Evolutionary conservation across 1,140 invertebrate genomes (phyloP).

Genomic region (Drosophila kanapiae): DNA sequence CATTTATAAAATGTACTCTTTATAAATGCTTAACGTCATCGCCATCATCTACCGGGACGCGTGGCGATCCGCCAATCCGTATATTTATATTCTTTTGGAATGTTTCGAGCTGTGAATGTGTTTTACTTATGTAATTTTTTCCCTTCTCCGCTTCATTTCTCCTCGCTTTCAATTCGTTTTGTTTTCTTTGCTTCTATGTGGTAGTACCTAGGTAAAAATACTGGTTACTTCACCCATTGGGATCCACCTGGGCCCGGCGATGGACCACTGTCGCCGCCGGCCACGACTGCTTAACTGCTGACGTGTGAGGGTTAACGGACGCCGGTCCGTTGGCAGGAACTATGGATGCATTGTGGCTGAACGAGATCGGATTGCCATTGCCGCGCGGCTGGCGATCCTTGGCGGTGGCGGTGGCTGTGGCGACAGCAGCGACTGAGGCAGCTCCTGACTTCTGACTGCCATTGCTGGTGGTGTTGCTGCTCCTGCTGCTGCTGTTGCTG

Average conservation of each 20-base stretch:
- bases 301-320: conserved; percentile 56
- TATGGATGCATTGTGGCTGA: conserved; percentile 69
- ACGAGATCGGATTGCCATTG: conserved; percentile 58
- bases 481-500: conserved; percentile 42
- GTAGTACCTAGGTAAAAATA: conserved; percentile 75
- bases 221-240: conserved; percentile 74
- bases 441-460: conserved; percentile 26
- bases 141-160: background rate
- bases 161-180: conserved; percentile 3
- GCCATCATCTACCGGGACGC: conserved; percentile 22
- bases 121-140: conserved; percentile 19
- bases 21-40: conserved; percentile 57
- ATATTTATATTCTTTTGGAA: conserved; percentile 68
- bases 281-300: conserved; percentile 65
- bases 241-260: conserved; percentile 80
- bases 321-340: conserved; percentile 75
- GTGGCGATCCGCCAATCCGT: conserved; percentile 12
- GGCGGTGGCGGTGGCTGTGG: conserved; percentile 1
- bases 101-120: conserved; percentile 79
- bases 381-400: conserved; percentile 63
- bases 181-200: conserved; percentile 39
- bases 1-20: conserved; percentile 78
- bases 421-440: background rate
- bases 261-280: conserved; percentile 64
- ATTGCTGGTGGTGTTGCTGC: conserved; percentile 23